Base-by-base conservation (phyloP, 1,140 invertebrate species). In the Drosophila lowei region DNA sequence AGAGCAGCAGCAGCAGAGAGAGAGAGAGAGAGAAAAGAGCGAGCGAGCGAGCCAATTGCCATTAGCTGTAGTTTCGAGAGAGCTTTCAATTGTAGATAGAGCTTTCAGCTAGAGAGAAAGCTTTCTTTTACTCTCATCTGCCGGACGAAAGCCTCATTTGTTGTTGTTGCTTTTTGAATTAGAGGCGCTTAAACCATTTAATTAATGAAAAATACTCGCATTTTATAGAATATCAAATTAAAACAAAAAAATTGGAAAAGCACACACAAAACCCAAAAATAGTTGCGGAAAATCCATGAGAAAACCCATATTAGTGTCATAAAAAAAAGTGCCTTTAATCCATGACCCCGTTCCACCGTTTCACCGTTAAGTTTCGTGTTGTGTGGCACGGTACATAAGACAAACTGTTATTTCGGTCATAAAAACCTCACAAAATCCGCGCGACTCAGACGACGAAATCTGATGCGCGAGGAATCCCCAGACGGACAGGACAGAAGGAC, bases 321-420 rank as follows among this genome's bases (percentile, higher is more conserved):
- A 57, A 34, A 57, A 56, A 67, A 21, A 28, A 30, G 7, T 5
- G 4, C 23, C 23, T 25, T 25, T 25, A 25, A 25, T 25, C 23
- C 23, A 25, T 25, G 23, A 25, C 23, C 7, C 28, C 28, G 7
- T 2, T 18, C 18, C 18, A 8, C 7, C 7, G 28, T 30, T 7
- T 0, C 7, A 30, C 28, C 11, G 34, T 38, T 13, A 38, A 38
- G 34, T 13, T 13, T 3, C 0, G 9, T 11, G 11, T 38, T 38
- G 7, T 38, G 34, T 13, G 34, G 34, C 34, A 38, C 8, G 30
- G 30, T 43, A 66, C 66, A 68, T 68, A 70, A 49, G 66, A 70
- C 64, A 68, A 70, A 70, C 66, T 64, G 63, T 70, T 21, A 70
- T 70, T 52, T 66, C 1, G 66, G 66, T 70, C 66, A 44, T 70